Base-by-base conservation (phyloP, 2,113 vertebrate genomes). In the Ophiodon elongatus region DNA sequence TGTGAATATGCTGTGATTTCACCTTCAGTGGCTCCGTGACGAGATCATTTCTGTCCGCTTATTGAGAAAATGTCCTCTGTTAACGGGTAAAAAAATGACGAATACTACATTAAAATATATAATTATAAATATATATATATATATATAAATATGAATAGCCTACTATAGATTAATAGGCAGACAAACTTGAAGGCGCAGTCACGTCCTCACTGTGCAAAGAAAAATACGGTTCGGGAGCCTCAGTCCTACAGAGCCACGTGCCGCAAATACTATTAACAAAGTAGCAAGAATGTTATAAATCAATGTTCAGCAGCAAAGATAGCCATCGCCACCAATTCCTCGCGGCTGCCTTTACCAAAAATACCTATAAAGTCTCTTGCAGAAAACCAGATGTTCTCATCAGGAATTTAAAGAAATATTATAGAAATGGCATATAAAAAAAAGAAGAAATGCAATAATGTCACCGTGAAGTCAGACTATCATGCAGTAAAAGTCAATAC, bases 311-410 rank as follows among this genome's bases (percentile, higher is more conserved):
- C 66, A 19, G 37, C 50, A 68, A 15, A 76, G 41, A 78, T 14
- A 19, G 35, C 37, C 76, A 65, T 90, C 85, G 86, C 37, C 83
- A 73, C 33, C 73, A 73, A 64, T 69, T 71, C 80, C 39, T 66
- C 41, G 45, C 31, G 62, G 78, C 73, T 70, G 50, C 71, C 21
- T 45, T 27, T 15, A 45, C 23, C 25, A 45, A 41, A 74, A 57
- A 29, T 3, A 79, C 23, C 57, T 52, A 43, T 62, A 87, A 90
- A 67, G 50, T 7, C 23, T 45, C 17, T 31, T 76, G 68, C 37
- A 39, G 27, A 54, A 79, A 82, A 80, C 17, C 78, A 88, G 71
- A 87, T 89, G 83, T 86, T 52, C 64, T 31, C 50, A 31, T 70
- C 35, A 1, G 33, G 23, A 50, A 67, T 57, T 56, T 35, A 80